phyloP scores from a whole-genome alignment of 2,113 vertebrate species.

The Gymnarchus niloticus region DNA sequence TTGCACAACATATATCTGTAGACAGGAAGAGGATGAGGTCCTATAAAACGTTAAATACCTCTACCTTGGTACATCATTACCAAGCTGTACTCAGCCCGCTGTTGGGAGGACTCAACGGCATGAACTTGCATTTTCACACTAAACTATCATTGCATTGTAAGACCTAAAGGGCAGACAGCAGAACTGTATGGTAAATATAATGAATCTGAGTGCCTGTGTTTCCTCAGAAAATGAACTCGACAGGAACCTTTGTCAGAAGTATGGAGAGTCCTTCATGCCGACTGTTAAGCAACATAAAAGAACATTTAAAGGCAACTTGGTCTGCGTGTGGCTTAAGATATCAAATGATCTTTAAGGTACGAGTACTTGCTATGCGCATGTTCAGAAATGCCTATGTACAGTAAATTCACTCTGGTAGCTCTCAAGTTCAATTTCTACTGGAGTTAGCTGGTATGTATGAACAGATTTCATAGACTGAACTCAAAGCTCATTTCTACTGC shows the following conservation, averaged over 20 bases:
- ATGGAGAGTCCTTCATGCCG: too few species aligned
- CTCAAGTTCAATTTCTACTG: not conserved
- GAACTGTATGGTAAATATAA: not conserved
- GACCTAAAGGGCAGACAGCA: not conserved
- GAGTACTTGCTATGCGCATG: not conserved
- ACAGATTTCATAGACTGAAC: not conserved
- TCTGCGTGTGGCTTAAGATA: not conserved
- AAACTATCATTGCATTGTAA: not conserved
- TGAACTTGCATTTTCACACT: not conserved
- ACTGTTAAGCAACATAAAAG: not conserved
- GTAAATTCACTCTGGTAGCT: not conserved
- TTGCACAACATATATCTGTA: not conserved
- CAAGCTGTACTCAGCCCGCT: not conserved
- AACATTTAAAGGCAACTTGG: not conserved
- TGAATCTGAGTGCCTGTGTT: not conserved
- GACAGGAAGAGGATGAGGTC: not conserved
- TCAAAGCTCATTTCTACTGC: not conserved
- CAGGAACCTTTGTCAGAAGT: not conserved
- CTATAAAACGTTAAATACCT: not conserved
- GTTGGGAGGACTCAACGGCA: not conserved
- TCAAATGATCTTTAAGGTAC: not conserved
- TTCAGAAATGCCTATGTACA: not conserved
- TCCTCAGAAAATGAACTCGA: not conserved
- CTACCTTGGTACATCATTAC: not conserved
- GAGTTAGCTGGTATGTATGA: not conserved